These are phyloP conservation scores for Rhagoletis zephyria DNA, from an alignment of 1,140 invertebrate genomes.

Conservation along the genomic window DNA sequence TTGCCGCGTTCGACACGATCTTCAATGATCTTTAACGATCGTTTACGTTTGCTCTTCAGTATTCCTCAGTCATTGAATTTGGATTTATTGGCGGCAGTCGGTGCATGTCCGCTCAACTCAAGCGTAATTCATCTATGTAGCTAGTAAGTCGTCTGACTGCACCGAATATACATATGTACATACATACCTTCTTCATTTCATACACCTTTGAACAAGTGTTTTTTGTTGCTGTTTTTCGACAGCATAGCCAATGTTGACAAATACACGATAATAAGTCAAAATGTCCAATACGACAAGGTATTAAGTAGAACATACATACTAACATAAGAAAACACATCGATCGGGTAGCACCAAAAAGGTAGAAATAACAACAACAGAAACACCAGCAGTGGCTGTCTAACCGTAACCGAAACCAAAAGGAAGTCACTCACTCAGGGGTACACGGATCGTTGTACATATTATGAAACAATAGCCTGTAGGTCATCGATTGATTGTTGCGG, in stretches of 20 bases:
- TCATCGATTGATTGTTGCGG: constrained; percentile 46
- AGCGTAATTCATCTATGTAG: neutral
- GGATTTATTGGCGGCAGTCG: constrained; percentile 45
- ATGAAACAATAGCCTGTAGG: neutral
- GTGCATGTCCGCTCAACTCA: constrained; percentile 19
- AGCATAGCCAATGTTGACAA: constrained; percentile 60
- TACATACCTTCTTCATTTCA: neutral
- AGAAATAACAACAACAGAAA: constrained; percentile 17
- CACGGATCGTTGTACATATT: neutral
- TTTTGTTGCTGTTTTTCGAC: constrained; percentile 33
- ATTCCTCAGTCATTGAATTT: constrained; percentile 28
- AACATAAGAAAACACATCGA: neutral
- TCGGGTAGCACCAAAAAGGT: neutral
- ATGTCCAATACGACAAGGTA: constrained; percentile 54
- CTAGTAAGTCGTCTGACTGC: neutral
- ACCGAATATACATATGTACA: too few species aligned
- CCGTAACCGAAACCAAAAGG: neutral
- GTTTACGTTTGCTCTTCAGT: constrained; percentile 20
- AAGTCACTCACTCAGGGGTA: neutral
- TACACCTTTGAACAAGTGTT: neutral
- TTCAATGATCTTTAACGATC: constrained; percentile 51
- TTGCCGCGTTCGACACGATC: constrained; percentile 38
- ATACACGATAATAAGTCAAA: constrained; percentile 59
- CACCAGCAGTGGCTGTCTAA: neutral
- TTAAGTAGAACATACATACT: constrained; percentile 34